A percentile compares a stretch with the other conserved stretches of the same genome.
These are phyloP conservation scores for Calameuta idolon DNA, from an alignment of 2,888 invertebrate genomes.

Conservation along the genomic window DNA sequence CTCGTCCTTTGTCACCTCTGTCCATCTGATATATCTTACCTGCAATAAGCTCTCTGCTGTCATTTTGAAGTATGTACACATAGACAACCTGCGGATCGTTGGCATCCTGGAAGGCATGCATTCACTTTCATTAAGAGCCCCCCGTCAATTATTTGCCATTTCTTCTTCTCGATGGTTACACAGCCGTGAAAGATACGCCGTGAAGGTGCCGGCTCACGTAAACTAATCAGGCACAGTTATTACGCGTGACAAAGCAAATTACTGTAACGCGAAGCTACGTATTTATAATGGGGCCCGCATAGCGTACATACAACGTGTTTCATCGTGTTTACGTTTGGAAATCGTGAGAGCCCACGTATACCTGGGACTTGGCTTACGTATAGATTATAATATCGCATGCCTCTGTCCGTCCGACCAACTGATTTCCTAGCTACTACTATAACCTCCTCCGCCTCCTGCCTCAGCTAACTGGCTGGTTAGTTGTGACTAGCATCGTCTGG, in stretches of 20 bases:
- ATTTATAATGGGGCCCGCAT: background rate
- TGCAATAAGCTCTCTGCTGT: background rate
- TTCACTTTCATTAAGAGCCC: background rate
- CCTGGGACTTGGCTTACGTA: background rate
- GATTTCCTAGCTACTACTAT: background rate
- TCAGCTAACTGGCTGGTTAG: background rate
- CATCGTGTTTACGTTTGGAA: background rate
- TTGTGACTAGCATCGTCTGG: background rate
- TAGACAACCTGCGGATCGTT: background rate
- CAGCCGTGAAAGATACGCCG: slow-evolving; percentile 18
- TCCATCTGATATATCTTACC: background rate
- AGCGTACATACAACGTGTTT: background rate
- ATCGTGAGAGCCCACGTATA: background rate
- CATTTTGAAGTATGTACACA: background rate
- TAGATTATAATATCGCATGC: background rate
- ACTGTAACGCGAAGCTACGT: slow-evolving; percentile 20
- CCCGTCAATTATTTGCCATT: background rate
- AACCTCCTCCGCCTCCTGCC: background rate
- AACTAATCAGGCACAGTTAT: slow-evolving; percentile 46
- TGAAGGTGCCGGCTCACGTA: slow-evolving; percentile 47
- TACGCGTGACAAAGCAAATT: slow-evolving; percentile 44
- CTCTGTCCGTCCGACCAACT: background rate
- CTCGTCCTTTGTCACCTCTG: background rate
- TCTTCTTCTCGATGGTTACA: background rate
- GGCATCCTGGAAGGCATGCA: background rate